These are phyloP conservation scores for Ellobius talpinus DNA, from an alignment of 2,113 vertebrate species.

Conservation along the genomic window DNA sequence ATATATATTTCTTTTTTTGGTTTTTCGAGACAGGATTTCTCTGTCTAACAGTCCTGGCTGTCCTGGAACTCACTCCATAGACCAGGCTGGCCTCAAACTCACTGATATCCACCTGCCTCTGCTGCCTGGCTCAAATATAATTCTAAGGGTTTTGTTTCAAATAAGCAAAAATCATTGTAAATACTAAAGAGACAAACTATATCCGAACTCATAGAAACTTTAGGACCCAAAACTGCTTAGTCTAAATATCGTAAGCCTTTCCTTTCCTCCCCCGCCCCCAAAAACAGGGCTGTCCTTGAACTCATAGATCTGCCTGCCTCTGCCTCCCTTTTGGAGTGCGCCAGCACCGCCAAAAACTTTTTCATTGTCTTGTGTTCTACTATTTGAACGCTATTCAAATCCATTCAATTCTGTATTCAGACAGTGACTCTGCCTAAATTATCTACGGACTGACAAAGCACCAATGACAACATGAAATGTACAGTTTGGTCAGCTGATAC, in stretches of 20 bases:
- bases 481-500: constrained; percentile 31
- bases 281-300: neutral
- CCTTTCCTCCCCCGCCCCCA: neutral
- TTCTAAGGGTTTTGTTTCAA: constrained; percentile 51
- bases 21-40: too few species aligned
- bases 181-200: constrained; percentile 51
- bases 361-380: constrained; percentile 22
- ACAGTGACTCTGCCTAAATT: constrained; percentile 46
- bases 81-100: too few species aligned
- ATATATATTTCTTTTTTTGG: too few species aligned
- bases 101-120: too few species aligned
- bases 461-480: constrained; percentile 8
- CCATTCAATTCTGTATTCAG: constrained; percentile 24
- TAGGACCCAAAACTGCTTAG: neutral
- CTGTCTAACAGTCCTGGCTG: too few species aligned
- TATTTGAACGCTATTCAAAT: constrained; percentile 34
- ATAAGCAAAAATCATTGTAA: constrained; percentile 21
- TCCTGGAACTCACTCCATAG: too few species aligned
- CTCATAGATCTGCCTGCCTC: neutral
- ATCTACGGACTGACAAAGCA: constrained; percentile 6
- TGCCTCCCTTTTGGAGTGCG: neutral
- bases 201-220: constrained; percentile 37
- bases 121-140: constrained; percentile 5
- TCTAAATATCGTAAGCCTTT: constrained; percentile 51
- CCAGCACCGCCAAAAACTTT: neutral